Evolutionary conservation across 2,113 vertebrate genomes (phyloP).

Genomic region (Bujurquina vittata): DNA sequence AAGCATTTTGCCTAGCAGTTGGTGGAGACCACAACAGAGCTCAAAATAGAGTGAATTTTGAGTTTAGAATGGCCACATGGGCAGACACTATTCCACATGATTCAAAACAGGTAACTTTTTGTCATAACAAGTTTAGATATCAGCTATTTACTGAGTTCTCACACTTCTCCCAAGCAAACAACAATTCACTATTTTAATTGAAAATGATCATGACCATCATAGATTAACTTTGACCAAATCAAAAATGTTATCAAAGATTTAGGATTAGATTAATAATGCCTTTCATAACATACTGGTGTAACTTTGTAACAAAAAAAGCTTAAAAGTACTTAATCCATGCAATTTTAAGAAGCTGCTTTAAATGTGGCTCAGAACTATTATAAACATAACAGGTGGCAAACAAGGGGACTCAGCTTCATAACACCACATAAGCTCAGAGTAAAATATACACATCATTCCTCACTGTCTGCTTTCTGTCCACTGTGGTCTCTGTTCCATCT

Average conservation of each 20-base stretch:
- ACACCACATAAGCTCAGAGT: not conserved
- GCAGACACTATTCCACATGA: not conserved
- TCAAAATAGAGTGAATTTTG: not conserved
- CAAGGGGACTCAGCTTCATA: not conserved
- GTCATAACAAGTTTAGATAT: too few species aligned
- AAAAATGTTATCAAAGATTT: not conserved
- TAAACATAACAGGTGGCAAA: not conserved
- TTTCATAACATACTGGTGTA: not conserved
- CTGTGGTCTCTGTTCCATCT: conserved; percentile 22
- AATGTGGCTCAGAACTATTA: not conserved
- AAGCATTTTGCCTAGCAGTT: not conserved
- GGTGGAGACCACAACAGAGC: not conserved
- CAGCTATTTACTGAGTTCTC: too few species aligned
- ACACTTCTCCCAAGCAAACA: too few species aligned
- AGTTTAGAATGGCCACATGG: not conserved
- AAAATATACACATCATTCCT: conserved; percentile 20
- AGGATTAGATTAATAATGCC: not conserved
- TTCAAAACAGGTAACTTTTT: not conserved
- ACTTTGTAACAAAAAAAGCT: not conserved
- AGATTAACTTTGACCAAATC: too few species aligned
- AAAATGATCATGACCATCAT: too few species aligned
- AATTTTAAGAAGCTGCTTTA: not conserved
- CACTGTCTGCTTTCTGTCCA: conserved; percentile 18
- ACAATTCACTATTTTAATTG: too few species aligned
- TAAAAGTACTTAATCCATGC: not conserved